Evolutionary conservation across 2,888 invertebrate genomes (phyloP), one percentile per base, ranked within the genome.

Genomic region (Agonopterix heracliana): DNA sequence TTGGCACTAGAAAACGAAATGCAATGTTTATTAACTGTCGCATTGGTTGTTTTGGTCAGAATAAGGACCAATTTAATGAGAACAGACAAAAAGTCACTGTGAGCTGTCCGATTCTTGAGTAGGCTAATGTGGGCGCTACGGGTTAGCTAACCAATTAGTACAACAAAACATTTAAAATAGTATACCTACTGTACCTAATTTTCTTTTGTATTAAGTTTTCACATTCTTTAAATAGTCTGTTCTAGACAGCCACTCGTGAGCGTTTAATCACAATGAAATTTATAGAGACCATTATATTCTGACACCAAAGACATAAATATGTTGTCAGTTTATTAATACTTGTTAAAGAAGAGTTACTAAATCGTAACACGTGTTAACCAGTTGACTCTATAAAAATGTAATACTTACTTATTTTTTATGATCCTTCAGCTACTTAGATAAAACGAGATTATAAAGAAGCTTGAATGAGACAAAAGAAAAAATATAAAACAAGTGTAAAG

Each of bases 251-350:
- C 26, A 26, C 26, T 26, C 26, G 26, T 26, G 26, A 35, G 40
- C 47, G 14, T 12, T 72, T 74, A 78, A 77, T 77, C 68, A 75
- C 65, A 64, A 26, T 57, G 54, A 55, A 75, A 81, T 81, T 77
- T 81, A 82, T 81, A 60, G 65, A 63, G 63, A 60, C 60, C 74
- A 72, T 81, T 77, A 77, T 49, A 70, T 64, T 68, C 64, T 69
- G 76, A 70, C 77, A 66, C 59, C 63, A 54, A 64, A 65, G 62
- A 55, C 76, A 80, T 83, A 80, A 81, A 81, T 81, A 77, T 69
- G 76, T 80, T 79, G 78, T 72, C 81, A 72, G 74, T 71, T 62
- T 81, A 83, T 80, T 77, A 78, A 81, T 83, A 78, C 60, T 47
- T 63, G 71, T 70, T 68, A 68, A 69, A 65, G 38, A 13, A 60